Base-by-base conservation (phyloP, 2,113 vertebrate species). In the Pleuronectes platessa region DNA sequence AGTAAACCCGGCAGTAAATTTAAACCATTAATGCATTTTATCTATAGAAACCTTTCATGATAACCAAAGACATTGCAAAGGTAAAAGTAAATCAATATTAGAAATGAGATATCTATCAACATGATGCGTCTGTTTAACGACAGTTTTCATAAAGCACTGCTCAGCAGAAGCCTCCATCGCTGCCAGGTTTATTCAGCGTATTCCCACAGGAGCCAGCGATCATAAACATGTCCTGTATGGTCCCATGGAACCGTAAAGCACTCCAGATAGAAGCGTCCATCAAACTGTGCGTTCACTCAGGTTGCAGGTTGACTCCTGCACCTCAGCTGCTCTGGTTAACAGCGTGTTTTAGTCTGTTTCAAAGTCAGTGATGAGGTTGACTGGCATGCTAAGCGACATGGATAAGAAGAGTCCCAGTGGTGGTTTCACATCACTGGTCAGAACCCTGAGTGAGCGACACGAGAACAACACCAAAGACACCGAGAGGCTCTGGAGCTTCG, bases 311-410 rank as follows among this genome's bases (percentile, higher is more conserved):
- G 37, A 37, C 56, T 53, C 5, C 10, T 27, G 0, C 23, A 40
- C 27, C 21, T 62, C 68, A 2, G 4, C 74, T 55, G 58, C 66
- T 61, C 45, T 47, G 68, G 20, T 72, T 68, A 71, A 71, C 23
- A 23, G 53, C 66, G 15, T 31, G 40, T 65, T 42, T 17, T 4
- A 63, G 79, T n/a, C 12, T n/a, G 62, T 69, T 73, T 76, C 58
- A 72, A 59, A 74, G 47, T 55, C 58, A 21, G 5, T 42, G 68
- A 73, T 20, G 2, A n/a, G 69, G 82, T 9, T 55, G 71, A 71
- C 10, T 20, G 74, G 27, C 49, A 40, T 24, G 20, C 26, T 23
- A 2, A 71, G 54, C 51, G 69, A 65, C 37, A 18, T 2, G 37
- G 72, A 67, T 24, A 60, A 14, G 45, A 74, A 76, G 45, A 24